phyloP scores from a whole-genome alignment of 2,888 invertebrate species.

The Tetheella fluctuosa region DNA sequence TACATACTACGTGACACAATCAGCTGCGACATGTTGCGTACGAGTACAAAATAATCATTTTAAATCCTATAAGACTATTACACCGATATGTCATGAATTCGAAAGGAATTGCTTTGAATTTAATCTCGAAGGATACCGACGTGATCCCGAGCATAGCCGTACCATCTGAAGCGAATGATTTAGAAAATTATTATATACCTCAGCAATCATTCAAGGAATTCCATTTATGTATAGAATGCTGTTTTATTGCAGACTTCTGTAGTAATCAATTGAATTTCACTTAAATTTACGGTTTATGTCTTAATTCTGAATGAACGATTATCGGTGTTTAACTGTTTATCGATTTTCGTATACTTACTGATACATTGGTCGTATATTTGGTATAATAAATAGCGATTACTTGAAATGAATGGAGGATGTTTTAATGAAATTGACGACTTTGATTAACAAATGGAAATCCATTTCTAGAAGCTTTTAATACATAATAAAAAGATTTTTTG shows the following conservation, averaged over 20 bases:
- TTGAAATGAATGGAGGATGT: background rate
- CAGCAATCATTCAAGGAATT: constrained; percentile 20
- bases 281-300: background rate
- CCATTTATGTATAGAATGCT: constrained; percentile 11
- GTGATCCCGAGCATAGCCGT: constrained; percentile 45
- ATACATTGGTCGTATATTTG: background rate
- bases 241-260: constrained; percentile 3
- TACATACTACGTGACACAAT: constrained; percentile 55
- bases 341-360: background rate
- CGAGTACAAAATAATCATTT: background rate
- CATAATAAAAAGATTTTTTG: too few relatives aligned
- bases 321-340: background rate
- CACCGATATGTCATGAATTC: constrained; percentile 14
- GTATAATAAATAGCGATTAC: background rate
- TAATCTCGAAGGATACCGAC: constrained; percentile 51
- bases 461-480: too few relatives aligned
- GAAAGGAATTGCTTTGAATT: constrained; percentile 29
- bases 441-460: background rate
- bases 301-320: constrained; percentile 7
- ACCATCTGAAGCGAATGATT: constrained; percentile 43
- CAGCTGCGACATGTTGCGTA: constrained; percentile 31
- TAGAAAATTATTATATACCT: constrained; percentile 50
- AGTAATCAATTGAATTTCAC: constrained; percentile 3
- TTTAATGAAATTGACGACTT: background rate
- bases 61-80: constrained; percentile 30